Base-by-base conservation (phyloP, 1,140 invertebrate genomes). In the Apis mellifera region DNA sequence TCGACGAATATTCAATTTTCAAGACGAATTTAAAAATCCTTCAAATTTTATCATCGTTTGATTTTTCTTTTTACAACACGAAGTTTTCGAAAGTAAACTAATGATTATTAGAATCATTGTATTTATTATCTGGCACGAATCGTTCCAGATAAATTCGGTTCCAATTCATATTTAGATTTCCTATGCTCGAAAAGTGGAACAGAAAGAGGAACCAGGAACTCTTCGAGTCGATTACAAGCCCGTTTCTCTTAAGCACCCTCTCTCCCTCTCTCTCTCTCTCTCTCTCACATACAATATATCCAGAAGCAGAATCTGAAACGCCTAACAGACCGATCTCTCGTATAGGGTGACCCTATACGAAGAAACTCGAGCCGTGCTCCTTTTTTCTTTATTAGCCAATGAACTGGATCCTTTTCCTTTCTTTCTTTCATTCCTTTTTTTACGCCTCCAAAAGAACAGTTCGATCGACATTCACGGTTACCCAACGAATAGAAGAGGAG, bases 351-450 rank as follows among this genome's bases (percentile, higher is more conserved):
- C 83, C 71, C 26, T n/a, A 62, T 52, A 21, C 0, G 50, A 50
- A 77, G 88, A 89, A 89, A 89, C 80, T 89, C 78, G 88, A 85
- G 78, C 60, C 52, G 13, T 52, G 75, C 76, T 85, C 89, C 68
- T 83, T 85, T 72, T 78, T 23, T 70, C 74, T 69, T 60, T 85
- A 76, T 57, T 68, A 80, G 69, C 81, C 89, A 89, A 89, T 84
- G 88, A 89, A 84, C 83, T 71, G 78, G 77, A 86, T 75, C 81
- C 71, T 64, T 11, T 66, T 23, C 1, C 2, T 13, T 8, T 17
- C 12, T 17, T 5, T 12, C 15, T 54, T 21, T 84, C 84, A 72
- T 84, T 77, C 19, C 23, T 68, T 69, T 60, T n/a, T 64, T 69
- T 54, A 9, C 42, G 48, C 55, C 73, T 59, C 23, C 71, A 82